These are phyloP conservation scores for Danio kyathit DNA, from an alignment of 2,797 vertebrate species.

Conservation along the genomic window DNA sequence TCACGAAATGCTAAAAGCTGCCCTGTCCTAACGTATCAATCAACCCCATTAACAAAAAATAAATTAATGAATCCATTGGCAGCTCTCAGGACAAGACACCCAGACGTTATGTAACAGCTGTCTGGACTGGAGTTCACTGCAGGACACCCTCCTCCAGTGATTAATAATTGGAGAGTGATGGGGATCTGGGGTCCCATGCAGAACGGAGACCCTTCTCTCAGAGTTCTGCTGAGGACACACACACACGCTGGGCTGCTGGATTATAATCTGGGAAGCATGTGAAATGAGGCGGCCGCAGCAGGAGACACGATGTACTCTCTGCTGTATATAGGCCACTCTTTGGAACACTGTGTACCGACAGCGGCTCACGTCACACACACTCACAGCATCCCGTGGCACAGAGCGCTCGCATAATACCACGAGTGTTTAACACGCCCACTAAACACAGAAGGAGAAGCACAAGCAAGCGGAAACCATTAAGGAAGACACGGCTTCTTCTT, in stretches of 20 bases:
- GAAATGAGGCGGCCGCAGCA: slow-evolving; percentile 2
- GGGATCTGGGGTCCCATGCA: neutral
- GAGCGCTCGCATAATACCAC: neutral
- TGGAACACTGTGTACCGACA: slow-evolving; percentile 57
- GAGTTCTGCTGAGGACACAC: neutral
- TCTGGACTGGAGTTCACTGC: slow-evolving; percentile 22
- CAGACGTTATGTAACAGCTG: slow-evolving; percentile 33
- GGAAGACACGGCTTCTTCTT: neutral
- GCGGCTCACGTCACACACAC: slow-evolving; percentile 43
- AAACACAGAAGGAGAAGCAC: neutral
- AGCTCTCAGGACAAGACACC: slow-evolving; percentile 8
- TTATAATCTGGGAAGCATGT: slow-evolving; percentile 30
- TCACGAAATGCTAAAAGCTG: slow-evolving; percentile 8
- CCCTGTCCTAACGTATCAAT: slow-evolving; percentile 32
- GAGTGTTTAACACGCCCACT: neutral
- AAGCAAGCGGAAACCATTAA: slow-evolving; percentile 7
- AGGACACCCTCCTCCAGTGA: neutral
- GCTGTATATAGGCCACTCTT: slow-evolving; percentile 55
- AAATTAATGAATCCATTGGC: neutral
- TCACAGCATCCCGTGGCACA: slow-evolving; percentile 17
- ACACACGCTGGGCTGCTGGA: neutral
- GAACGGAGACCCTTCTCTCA: neutral
- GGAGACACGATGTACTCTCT: slow-evolving; percentile 50
- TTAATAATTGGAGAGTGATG: neutral
- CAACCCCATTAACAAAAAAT: neutral